Percentiles rank a stretch among this genome's conserved stretches.
phyloP scores from a whole-genome alignment of 2,888 invertebrate genomes.

The Schrankia costaestrigalis region DNA sequence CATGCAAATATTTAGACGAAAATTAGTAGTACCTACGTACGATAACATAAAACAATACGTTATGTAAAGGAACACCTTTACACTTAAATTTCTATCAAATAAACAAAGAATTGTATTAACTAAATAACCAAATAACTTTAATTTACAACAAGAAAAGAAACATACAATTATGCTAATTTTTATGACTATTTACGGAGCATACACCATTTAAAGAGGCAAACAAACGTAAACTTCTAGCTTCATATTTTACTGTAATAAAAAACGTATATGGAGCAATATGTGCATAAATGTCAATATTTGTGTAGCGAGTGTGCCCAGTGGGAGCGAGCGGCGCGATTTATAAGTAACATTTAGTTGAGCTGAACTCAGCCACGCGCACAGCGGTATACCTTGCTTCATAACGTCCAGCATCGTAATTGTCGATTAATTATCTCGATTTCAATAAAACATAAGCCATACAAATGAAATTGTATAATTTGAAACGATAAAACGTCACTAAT shows the following conservation, averaged over 20 bases:
- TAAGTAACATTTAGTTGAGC: constrained; percentile 53
- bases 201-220: constrained; percentile 59
- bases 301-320: constrained; percentile 39
- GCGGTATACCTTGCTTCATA: constrained; percentile 70
- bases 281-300: constrained; percentile 79
- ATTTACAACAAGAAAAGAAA: constrained; percentile 61
- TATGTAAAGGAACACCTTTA: too few species aligned
- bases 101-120: constrained; percentile 56
- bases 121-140: constrained; percentile 64
- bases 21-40: too few species aligned
- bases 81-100: too few species aligned
- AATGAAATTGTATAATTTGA: constrained; percentile 74
- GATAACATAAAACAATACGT: too few species aligned
- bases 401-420: constrained; percentile 76
- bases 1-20: too few species aligned
- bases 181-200: constrained; percentile 65
- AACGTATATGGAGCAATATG: constrained; percentile 79
- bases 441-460: constrained; percentile 75
- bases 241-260: constrained; percentile 78
- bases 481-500: constrained; percentile 66
- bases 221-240: constrained; percentile 62
- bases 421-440: constrained; percentile 77
- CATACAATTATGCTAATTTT: constrained; percentile 77
- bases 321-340: constrained; percentile 57
- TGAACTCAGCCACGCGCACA: constrained; percentile 59